Conservation (phyloP, 2,113 vertebrate species). For the Elachura formosa region DNA sequence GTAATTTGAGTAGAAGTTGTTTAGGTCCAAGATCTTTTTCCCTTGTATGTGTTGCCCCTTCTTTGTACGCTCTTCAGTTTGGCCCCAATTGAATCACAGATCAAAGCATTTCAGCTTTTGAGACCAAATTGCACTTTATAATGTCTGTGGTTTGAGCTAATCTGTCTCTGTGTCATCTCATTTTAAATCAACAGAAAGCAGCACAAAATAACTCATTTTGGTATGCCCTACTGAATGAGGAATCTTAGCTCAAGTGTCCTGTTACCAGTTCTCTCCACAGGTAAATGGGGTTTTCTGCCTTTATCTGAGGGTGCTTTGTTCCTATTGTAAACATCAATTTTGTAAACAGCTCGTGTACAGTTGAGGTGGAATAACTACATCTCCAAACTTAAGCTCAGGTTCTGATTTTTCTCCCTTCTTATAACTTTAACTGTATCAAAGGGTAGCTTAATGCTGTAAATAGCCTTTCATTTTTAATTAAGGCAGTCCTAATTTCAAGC, state of each 20-base stretch:
- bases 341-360: constrained; percentile 36
- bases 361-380: constrained; percentile 3
- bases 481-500: not conserved
- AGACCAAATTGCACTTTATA: constrained; percentile 67
- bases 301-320: constrained; percentile 21
- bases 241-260: not conserved
- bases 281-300: not conserved
- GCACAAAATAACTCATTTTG: constrained; percentile 20
- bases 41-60: constrained; percentile 12
- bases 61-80: constrained; percentile 42
- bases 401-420: not conserved
- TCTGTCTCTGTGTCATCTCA: constrained; percentile 69
- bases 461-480: constrained; percentile 47
- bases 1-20: constrained; percentile 28
- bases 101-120: constrained; percentile 71
- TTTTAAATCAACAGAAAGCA: constrained; percentile 70
- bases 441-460: constrained; percentile 13
- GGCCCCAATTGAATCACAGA: constrained; percentile 55
- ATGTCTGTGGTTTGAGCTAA: constrained; percentile 69
- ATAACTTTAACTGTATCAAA: constrained; percentile 36
- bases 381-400: not conserved
- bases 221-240: not conserved
- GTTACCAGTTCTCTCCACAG: constrained; percentile 2
- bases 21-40: not conserved
- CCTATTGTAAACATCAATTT: not conserved